Conservation (phyloP, 2,888 invertebrate genomes). For the Melikaiella ostensackeni region DNA sequence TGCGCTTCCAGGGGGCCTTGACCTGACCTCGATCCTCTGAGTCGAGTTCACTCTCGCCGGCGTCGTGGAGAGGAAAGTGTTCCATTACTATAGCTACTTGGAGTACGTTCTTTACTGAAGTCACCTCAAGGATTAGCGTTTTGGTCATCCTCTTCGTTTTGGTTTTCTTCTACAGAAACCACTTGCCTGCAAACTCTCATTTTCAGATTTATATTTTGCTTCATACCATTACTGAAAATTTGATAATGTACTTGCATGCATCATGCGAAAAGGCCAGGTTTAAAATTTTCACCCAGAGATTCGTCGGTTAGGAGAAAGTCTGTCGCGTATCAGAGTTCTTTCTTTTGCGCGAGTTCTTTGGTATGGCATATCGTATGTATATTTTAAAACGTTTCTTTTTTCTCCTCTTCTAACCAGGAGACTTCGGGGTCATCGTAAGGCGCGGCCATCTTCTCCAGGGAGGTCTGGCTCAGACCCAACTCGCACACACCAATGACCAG, state of each 20-base stretch:
- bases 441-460: conserved; percentile 70
- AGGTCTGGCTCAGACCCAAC: conserved; percentile 74
- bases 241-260: background rate
- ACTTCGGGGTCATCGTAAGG: conserved; percentile 74
- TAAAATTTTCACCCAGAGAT: background rate
- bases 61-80: conserved; percentile 76
- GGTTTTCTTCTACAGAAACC: background rate
- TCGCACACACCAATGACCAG: conserved; percentile 61
- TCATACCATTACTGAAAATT: background rate
- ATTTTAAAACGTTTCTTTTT: conserved; percentile 47
- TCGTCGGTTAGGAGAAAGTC: conserved; percentile 51
- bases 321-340: conserved; percentile 39
- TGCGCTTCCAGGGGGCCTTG: conserved; percentile 74
- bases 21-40: conserved; percentile 76
- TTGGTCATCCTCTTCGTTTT: conserved; percentile 42
- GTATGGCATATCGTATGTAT: conserved; percentile 32
- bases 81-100: conserved; percentile 67
- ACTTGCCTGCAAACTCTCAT: background rate
- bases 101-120: conserved; percentile 50
- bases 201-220: background rate
- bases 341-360: conserved; percentile 31
- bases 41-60: conserved; percentile 76
- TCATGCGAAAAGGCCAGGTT: background rate
- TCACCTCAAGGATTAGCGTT: conserved; percentile 54
- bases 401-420: conserved; percentile 61